Evolutionary conservation across 2,797 vertebrate genomes (phyloP).

Genomic region (Octomys mimax): DNA sequence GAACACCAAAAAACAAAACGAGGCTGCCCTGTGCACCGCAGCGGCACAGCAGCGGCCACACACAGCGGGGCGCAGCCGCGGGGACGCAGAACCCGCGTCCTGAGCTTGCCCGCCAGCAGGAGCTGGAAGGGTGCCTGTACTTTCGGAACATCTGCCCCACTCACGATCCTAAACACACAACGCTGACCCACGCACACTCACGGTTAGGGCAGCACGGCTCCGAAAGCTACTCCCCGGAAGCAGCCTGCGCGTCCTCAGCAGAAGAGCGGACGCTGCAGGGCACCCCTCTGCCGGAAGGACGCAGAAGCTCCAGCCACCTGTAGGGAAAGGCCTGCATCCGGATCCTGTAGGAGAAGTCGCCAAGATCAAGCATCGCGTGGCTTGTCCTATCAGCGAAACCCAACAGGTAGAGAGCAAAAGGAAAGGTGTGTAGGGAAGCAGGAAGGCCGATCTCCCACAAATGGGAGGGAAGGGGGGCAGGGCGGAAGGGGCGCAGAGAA

Average conservation of each 20-base stretch:
- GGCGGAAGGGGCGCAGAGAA: too few species aligned
- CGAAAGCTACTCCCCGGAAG: background rate
- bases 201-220: background rate
- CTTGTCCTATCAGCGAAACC: background rate
- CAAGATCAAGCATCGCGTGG: background rate
- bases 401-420: background rate
- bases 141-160: background rate
- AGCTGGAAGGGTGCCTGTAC: rapidly evolving
- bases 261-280: background rate
- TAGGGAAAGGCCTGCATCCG: background rate
- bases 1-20: background rate
- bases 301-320: background rate
- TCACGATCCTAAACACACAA: background rate
- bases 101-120: background rate
- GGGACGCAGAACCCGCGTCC: background rate
- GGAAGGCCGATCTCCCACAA: background rate
- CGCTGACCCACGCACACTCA: background rate
- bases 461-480: too few species aligned
- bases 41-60: background rate
- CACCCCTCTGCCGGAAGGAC: background rate
- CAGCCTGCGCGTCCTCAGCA: background rate
- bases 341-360: background rate
- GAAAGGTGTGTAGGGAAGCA: background rate
- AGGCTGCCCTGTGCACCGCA: background rate
- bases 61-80: rapidly evolving